Evolutionary conservation across 2,113 vertebrate genomes (phyloP).

Genomic region (Fulmarus glacialis): DNA sequence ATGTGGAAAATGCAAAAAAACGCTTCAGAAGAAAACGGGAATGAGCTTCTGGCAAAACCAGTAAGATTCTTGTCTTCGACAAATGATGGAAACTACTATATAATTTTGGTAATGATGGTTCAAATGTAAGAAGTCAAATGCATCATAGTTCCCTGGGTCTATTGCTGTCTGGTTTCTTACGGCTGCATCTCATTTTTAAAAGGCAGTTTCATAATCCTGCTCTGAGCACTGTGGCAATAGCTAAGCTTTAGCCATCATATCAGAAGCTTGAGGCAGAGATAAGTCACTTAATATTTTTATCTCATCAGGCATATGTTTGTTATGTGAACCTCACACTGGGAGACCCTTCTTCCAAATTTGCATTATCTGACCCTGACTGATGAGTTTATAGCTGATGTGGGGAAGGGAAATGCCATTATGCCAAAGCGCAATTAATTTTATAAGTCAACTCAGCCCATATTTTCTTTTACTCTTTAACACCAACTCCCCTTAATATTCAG

Average conservation of each 20-base stretch:
- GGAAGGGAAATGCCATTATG: neutral
- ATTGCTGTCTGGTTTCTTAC: neutral
- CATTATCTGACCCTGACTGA: neutral
- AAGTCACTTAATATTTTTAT: neutral
- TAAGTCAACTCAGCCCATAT: neutral
- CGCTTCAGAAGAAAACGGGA: neutral
- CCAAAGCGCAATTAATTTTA: neutral
- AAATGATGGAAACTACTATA: neutral
- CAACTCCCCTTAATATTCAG: neutral
- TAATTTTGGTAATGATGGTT: neutral
- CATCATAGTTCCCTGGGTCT: neutral
- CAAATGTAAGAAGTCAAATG: neutral
- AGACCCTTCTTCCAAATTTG: neutral
- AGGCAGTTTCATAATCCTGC: neutral
- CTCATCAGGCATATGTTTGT: neutral
- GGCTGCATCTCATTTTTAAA: neutral
- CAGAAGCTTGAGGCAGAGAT: neutral
- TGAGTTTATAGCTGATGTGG: neutral
- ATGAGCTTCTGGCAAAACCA: neutral
- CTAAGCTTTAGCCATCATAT: neutral
- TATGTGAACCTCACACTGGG: neutral
- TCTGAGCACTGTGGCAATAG: neutral
- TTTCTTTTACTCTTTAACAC: neutral
- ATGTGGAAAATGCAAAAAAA: neutral
- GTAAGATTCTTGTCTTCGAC: neutral